Base-by-base conservation (phyloP, 1,140 invertebrate genomes). In the Ceratosolen solmsi region DNA sequence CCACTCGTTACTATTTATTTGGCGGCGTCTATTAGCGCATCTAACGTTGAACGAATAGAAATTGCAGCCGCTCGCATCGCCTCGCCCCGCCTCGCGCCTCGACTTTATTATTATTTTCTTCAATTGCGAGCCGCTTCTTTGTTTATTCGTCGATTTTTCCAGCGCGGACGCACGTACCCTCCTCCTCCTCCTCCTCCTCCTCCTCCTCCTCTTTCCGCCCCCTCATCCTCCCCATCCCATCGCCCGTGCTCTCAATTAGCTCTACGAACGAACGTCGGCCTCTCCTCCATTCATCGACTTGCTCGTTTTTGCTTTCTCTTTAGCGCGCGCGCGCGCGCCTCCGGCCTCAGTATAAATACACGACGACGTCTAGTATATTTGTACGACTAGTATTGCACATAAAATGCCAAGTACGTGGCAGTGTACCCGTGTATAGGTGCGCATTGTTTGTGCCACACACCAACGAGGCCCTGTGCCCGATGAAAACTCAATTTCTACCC, bases 271-370 rank as follows among this genome's bases (percentile, higher is more conserved):
- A 68, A 38, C 63, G 33, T 5, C 63, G 68, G 25, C 63, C 41
- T 25, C 54, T 30, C 51, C 78, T 46, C 36, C 78, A 60, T 71
- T 71, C 33, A 79, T 78, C 41, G 60, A 51, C 36, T 72, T 27
- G 38, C 33, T 72, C 78, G 68, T 79, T 79, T 79, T 79, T 79
- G 78, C 78, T 79, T 79, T 79, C 78, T 79, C 78, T 38, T 38
- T 27, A n/a, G 25, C n/a, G 30, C 9, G 15, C 25, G 71, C 20
- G 11, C n/a, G 56, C 56, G 33, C 56, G 51, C 25, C 25, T 60
- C 25, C n/a, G 22, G 17, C n/a, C 22, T 3, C 56, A 13, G 8
- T 38, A 72, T 76, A 17, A 20, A 15, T 75, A 75, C 17, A 68
- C 22, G 1, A 13, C 20, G 7, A n/a, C 13, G 27, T 68, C 20